Conservation (phyloP, 92 coral and sea anemone genomes). For the Paragorgia papillata region DNA sequence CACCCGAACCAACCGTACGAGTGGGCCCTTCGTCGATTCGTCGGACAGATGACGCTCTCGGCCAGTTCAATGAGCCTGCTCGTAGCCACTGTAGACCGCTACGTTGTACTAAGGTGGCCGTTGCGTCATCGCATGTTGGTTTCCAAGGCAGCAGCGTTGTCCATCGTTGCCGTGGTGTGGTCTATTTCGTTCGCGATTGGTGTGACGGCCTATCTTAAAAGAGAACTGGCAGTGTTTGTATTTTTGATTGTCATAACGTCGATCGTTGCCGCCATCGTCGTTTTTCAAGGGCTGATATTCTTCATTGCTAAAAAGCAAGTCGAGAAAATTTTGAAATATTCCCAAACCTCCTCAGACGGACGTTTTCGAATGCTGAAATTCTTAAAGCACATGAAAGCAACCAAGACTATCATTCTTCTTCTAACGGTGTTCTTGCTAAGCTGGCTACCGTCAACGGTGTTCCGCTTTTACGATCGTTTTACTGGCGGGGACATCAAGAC, state of each 20-base stretch:
- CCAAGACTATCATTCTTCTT: slow-evolving; percentile 7
- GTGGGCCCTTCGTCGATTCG: slow-evolving; percentile 18
- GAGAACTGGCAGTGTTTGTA: slow-evolving; percentile 27
- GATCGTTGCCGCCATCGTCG: slow-evolving; percentile 9
- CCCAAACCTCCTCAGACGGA: background rate
- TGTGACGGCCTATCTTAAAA: slow-evolving; percentile 5
- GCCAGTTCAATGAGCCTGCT: slow-evolving; percentile 19
- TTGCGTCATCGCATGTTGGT: slow-evolving; percentile 5
- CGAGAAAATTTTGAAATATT: background rate
- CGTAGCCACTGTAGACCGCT: slow-evolving; percentile 18
- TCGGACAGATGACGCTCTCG: slow-evolving; percentile 20
- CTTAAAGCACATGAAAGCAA: slow-evolving; percentile 10
- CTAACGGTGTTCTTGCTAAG: slow-evolving; percentile 12
- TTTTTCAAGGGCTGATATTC: background rate
- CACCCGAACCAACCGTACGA: slow-evolving; percentile 9
- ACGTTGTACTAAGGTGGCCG: slow-evolving; percentile 1
- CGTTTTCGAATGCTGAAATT: background rate
- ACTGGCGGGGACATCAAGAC: background rate
- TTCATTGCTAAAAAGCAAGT: slow-evolving; percentile 14
- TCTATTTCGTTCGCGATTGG: slow-evolving; percentile 7
- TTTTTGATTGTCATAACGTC: slow-evolving; percentile 6
- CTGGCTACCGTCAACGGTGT: slow-evolving; percentile 30
- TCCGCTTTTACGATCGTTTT: slow-evolving; percentile 32
- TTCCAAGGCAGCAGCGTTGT: slow-evolving; percentile 5
- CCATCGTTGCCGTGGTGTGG: slow-evolving; percentile 3